Evolutionary conservation across 1,140 invertebrate genomes (phyloP), one percentile per base, ranked within the genome.

Genomic region (Brachionus rotundiformis): DNA sequence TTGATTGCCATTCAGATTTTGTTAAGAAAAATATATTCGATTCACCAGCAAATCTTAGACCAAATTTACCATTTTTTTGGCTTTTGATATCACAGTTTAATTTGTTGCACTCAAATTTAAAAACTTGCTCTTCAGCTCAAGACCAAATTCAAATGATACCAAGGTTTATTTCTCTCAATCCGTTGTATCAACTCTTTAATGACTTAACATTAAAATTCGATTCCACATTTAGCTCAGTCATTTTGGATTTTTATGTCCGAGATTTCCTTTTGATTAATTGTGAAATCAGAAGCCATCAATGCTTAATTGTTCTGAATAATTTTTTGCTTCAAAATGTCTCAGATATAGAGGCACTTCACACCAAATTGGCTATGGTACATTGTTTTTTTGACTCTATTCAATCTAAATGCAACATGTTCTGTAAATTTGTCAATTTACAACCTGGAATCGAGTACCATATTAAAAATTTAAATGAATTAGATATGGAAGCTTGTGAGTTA

Each of bases 41-140:
- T 11, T 27, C 11, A 8, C 25, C 19, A 10, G 25, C 3, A 33
- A 54, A 63, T 59, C 31, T 79, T 27, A n/a, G 25, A 16, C 47
- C 76, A 59, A 79, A 23, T 36, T 27, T 79, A 10, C 76, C 76
- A 79, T 79, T 79, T 41, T 63, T 59, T 59, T 79, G 76, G 76
- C n/a, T 79, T 3, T 13, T 79, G 4, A 41, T 79, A 2, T 39
- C 49, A 11, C 76, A 79, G 23, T 79, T 79, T 16, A 63, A 79
- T 6, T 27, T 23, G 13, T 23, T 79, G 13, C 6, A 63, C 63
- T 36, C 16, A 1, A 68, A 68, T 68, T 68, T 68, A 39, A 13
- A n/a, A 33, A 36, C 33, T 68, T 33, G 16, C 3, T 68, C 31
- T 8, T 31, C 29, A 3, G 3, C 33, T 8, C 31, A 33, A 16